Evolutionary conservation across 1,140 invertebrate genomes (phyloP).

Genomic region (Cardiocondyla obscurior): DNA sequence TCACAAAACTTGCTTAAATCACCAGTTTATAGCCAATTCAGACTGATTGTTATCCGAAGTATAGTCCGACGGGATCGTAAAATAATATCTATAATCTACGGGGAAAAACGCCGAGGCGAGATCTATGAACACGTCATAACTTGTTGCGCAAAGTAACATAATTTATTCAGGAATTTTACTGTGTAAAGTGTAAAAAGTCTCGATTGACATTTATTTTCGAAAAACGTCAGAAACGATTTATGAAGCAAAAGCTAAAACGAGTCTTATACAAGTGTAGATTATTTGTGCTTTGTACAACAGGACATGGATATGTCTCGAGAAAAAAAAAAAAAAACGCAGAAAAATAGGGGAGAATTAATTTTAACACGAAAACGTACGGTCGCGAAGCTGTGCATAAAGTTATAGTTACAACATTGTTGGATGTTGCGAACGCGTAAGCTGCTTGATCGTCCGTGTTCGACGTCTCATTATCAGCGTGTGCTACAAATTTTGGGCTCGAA

Average conservation of each 20-base stretch:
- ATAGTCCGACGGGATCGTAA: neutral
- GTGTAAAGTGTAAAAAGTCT: neutral
- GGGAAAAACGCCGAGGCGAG: neutral
- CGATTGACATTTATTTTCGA: neutral
- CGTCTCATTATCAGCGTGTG: neutral
- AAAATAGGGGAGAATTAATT: neutral
- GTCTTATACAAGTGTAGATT: neutral
- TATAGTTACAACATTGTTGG: neutral
- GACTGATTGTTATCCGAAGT: slow-evolving; percentile 14
- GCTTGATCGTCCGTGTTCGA: neutral
- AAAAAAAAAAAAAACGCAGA: no score
- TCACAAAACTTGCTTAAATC: neutral
- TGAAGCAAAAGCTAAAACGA: neutral
- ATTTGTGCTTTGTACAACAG: neutral
- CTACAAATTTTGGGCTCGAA: neutral
- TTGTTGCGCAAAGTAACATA: neutral
- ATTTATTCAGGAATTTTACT: neutral
- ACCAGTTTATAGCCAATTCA: neutral
- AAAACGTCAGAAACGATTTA: neutral
- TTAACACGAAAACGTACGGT: neutral
- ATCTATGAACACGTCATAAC: neutral
- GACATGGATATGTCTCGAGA: neutral
- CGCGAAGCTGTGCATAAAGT: neutral
- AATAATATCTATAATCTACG: neutral
- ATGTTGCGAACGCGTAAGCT: neutral